Evolutionary conservation across 2,797 vertebrate species (phyloP), one percentile per base, ranked within the genome.

Genomic region (Anguilla obscura): DNA sequence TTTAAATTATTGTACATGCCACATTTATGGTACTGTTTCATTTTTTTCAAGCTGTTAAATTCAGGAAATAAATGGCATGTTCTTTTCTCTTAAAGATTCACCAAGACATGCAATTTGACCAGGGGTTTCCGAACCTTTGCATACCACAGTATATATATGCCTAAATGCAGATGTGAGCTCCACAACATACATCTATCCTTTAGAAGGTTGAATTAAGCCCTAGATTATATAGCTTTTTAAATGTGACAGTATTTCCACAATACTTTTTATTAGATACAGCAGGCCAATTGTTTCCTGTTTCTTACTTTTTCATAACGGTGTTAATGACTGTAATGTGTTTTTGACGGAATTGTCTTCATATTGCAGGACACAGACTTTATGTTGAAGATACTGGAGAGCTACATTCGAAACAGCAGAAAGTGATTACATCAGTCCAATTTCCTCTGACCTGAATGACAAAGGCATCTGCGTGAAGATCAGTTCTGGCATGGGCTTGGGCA

Each of bases 361-460:
- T 95, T 95, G 54, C 93, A 97, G 96, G 96, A 95, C 86, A 90
- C 89, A 50, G 93, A 94, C 86, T 90, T 95, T 92, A 89, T 96
- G 92, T 93, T 93, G 94, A 95, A 95, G 93, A 94, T 96, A 92
- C 93, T 97, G 92, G 92, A 93, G 91, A 95, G 88, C 91, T 96
- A 96, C 94, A 91, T 95, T 89, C 93, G 93, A 90, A 94, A 89
- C 88, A 90, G 86, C 89, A 94, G 89, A 93, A 96, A 95, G 90
- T 96, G 94, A 95, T 50, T 60, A 82, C 87, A 76, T 56, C 50
- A 10, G 18, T 82, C 45, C 2, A 3, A 50, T 82, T 45, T 9
- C 18, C 18, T 18, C 6, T 82, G 79, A 50, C 45, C 45, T 50
- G 79, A 82, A 2, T 82, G 45, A 82, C 79, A 82, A 82, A 82